These are phyloP conservation scores for Heliornis fulica DNA, from an alignment of 2,113 vertebrate species.

Conservation along the genomic window DNA sequence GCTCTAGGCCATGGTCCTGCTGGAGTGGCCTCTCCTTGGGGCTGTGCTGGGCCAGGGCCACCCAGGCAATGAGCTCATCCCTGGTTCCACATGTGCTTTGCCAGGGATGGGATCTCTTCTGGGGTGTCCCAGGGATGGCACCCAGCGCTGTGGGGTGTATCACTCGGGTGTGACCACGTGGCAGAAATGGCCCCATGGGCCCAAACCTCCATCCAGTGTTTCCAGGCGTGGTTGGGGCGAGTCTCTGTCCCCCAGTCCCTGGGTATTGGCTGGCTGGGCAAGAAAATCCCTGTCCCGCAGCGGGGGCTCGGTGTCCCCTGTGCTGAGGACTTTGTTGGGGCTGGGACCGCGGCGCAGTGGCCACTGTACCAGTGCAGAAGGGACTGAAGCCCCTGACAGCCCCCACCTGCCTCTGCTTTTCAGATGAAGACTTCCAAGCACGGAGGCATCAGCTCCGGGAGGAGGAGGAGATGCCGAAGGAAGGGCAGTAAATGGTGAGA, in stretches of 20 bases:
- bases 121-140: fast-evolving
- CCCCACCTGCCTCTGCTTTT: neutral
- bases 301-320: neutral
- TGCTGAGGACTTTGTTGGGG: fast-evolving
- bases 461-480: constrained; percentile 75
- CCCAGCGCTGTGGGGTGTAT: neutral
- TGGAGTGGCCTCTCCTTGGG: neutral
- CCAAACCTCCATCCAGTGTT: neutral
- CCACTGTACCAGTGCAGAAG: neutral
- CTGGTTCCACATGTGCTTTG: neutral
- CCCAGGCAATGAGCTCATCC: fast-evolving
- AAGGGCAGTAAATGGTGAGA: constrained; percentile 84
- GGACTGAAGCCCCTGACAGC: neutral
- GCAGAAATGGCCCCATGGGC: neutral
- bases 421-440: constrained; percentile 84
- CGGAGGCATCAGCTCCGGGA: constrained; percentile 73
- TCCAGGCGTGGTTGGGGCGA: neutral
- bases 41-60: neutral
- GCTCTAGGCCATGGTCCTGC: neutral
- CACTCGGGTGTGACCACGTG: fast-evolving
- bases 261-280: neutral
- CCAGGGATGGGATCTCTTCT: neutral
- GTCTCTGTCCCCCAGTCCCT: fast-evolving
- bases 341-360: fast-evolving
- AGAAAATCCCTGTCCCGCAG: neutral